These are phyloP conservation scores for Proisotoma minuta DNA, from an alignment of 2,888 invertebrate species.

Conservation along the genomic window DNA sequence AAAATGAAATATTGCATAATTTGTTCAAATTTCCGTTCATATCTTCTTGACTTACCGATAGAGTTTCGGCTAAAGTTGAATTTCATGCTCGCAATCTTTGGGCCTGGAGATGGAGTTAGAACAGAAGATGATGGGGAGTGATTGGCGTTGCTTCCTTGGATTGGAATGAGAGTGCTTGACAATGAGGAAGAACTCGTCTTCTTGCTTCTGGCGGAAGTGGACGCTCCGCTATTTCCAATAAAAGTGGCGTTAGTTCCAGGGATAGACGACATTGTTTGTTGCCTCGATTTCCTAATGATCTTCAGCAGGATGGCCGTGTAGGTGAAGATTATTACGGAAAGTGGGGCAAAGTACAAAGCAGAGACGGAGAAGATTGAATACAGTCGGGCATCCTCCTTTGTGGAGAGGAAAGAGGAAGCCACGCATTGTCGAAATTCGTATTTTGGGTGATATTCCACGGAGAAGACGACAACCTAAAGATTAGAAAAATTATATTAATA, in stretches of 20 bases:
- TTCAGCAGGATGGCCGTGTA: conserved; percentile 69
- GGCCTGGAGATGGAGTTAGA: background rate
- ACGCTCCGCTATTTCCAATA: no score
- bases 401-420: conserved; percentile 66
- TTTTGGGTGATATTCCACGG: conserved; percentile 63
- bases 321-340: conserved; percentile 65
- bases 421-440: conserved; percentile 69
- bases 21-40: no score
- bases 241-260: no score
- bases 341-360: conserved; percentile 69
- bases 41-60: background rate
- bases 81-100: background rate
- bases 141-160: no score
- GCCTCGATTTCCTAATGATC: conserved; percentile 64
- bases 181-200: no score
- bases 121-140: background rate
- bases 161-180: no score
- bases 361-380: conserved; percentile 69
- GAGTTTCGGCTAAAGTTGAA: background rate
- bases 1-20: no score
- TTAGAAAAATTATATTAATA: conserved; percentile 37
- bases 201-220: no score
- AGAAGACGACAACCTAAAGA: conserved; percentile 68
- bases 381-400: conserved; percentile 60
- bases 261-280: no score